phyloP scores from a whole-genome alignment of 2,113 vertebrate genomes.

The Psammodynastes pulverulentus region DNA sequence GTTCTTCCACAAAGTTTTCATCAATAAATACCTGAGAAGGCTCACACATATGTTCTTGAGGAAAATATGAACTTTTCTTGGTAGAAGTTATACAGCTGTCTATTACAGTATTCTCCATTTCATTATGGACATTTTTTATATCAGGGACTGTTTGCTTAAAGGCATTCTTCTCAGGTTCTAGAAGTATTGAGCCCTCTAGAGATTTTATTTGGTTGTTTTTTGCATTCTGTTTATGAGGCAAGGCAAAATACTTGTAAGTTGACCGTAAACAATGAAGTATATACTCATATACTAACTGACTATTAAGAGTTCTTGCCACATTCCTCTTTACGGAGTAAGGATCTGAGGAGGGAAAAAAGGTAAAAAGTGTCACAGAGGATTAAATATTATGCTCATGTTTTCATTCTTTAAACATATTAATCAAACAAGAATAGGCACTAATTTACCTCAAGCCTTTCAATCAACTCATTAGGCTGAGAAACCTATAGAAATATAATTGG shows the following conservation, averaged over 20 bases:
- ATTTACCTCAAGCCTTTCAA: background rate
- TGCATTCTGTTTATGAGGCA: slow-evolving; percentile 69
- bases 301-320: slow-evolving; percentile 88
- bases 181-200: slow-evolving; percentile 21
- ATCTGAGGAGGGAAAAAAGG: slow-evolving; percentile 70
- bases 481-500: background rate
- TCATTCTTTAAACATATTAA: background rate
- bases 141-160: slow-evolving; percentile 35
- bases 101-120: slow-evolving; percentile 22
- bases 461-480: background rate
- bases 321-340: slow-evolving; percentile 91
- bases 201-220: slow-evolving; percentile 56
- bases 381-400: background rate
- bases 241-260: slow-evolving; percentile 92
- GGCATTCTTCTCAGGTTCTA: slow-evolving; percentile 38
- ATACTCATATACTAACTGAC: slow-evolving; percentile 86
- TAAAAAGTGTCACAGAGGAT: background rate
- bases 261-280: slow-evolving; percentile 89
- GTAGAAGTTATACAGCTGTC: slow-evolving; percentile 9
- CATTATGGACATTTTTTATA: slow-evolving; percentile 21
- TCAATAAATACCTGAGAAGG: slow-evolving; percentile 44
- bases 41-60: background rate
- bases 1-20: slow-evolving; percentile 51
- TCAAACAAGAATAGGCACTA: background rate
- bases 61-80: background rate